Base-by-base conservation (phyloP, 37 sponge, comb jelly and placozoan species). In the Tethya wilhelma region DNA sequence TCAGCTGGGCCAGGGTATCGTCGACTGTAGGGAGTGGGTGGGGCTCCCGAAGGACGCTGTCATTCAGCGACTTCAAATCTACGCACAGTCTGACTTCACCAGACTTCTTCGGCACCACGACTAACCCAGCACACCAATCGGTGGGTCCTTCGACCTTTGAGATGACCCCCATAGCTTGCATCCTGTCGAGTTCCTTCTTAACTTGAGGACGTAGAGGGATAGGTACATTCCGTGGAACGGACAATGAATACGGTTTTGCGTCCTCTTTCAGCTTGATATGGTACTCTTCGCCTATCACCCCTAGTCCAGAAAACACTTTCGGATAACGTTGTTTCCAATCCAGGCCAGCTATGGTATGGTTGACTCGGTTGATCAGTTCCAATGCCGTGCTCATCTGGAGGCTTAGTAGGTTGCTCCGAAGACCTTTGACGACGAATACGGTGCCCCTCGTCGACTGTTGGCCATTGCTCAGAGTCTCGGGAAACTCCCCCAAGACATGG, bases 11-110 rank as follows among this genome's bases (percentile, higher is more conserved):
- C 38, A 79, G 55, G 19, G 74, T 71, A 20, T 86, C 87, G 42
- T 87, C 80, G 7, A 87, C 87, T 45, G 29, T 80, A 31, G 87
- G 87, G 31, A 87, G 59, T 31, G 87, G 87, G 39, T 74, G 75
- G 9, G 58, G 59, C 44, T 87, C 87, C 40, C 87, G 42, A 33
- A 59, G 36, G 20, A 79, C 75, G 46, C 75, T 80, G 45, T 73
- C 75, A 56, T 80, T 80, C n/a, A 85, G 64, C 6, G 79, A 56
- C 12, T 62, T 71, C 49, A 73, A 63, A 59, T 82, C 82, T 9
- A 82, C 76, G 53, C 73, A 78, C 38, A 77, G 59, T 44, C 72
- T 34, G 29, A 85, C 64, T 29, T 23, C 40, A 44, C 72, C 79
- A 22, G 70, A 44, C 56, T 70, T 77, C 74, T 78, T 86, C 22